Evolutionary conservation across 2,888 invertebrate species (phyloP).

Genomic region (Tiphia femorata): DNA sequence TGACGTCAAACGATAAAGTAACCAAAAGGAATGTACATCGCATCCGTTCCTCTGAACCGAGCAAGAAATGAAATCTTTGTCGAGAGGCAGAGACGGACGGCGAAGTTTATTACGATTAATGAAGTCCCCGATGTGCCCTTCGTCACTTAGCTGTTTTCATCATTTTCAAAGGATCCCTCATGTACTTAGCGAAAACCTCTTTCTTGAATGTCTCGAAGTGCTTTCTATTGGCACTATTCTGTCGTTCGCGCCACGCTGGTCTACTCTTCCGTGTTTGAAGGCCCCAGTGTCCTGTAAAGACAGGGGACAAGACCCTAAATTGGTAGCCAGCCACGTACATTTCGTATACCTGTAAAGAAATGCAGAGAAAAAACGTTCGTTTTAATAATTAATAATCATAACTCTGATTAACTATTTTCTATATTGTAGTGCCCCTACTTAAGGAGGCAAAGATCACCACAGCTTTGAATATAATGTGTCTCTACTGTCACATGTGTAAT

Average conservation of each 20-base stretch:
- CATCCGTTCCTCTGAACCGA: slow-evolving; percentile 10
- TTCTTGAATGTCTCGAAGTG: slow-evolving; percentile 87
- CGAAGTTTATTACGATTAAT: slow-evolving; percentile 20
- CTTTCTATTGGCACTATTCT: slow-evolving; percentile 85
- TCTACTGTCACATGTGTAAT: no score
- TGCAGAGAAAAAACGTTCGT: neutral
- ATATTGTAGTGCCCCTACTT: no score
- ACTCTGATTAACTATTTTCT: no score
- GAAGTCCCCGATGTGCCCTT: slow-evolving; percentile 24
- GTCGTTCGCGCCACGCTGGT: slow-evolving; percentile 88
- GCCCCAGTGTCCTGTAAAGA: slow-evolving; percentile 93
- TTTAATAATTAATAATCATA: no score
- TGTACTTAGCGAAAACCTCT: slow-evolving; percentile 84
- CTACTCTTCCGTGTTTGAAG: slow-evolving; percentile 83
- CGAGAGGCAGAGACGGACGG: slow-evolving; percentile 24
- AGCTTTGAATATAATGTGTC: no score
- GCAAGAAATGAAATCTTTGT: no score
- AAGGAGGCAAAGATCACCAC: no score
- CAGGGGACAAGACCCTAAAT: slow-evolving; percentile 88
- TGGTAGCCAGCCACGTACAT: slow-evolving; percentile 91
- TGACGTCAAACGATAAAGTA: no score
- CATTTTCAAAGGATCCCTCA: slow-evolving; percentile 77
- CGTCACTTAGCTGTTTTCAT: slow-evolving; percentile 50
- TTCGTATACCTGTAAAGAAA: slow-evolving; percentile 83
- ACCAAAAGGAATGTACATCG: no score